Evolutionary conservation across 2,113 vertebrate species (phyloP), one percentile per base, ranked within the genome.

Genomic region (Stictonetta naevosa): DNA sequence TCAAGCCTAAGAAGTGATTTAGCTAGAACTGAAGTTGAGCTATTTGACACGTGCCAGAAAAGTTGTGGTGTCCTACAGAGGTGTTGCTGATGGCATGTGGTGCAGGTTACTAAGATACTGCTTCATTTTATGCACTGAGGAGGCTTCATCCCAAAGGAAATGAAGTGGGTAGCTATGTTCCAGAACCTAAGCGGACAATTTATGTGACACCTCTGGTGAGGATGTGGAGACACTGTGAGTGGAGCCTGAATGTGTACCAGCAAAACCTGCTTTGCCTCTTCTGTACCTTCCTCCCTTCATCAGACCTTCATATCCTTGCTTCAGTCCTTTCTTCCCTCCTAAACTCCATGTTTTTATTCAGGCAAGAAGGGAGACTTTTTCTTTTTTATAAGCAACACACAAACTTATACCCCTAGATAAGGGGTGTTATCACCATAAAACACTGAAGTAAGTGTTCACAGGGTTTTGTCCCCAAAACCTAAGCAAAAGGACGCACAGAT

Each of bases 31-130:
- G 63, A 36, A 46, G n/a, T 5, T 10, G 46, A 59, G 48, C 10
- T 60, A 26, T 29, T 8, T 38, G 16, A 56, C 10, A 22, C 0
- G 0, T 3, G 18, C 13, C 63, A 56, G n/a, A 36, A 48, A 33
- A 56, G 36, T 1, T 76, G 48, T 4, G 23, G 21, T n/a, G 28
- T 55, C 44, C 63, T 59, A 21, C 20, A 83, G n/a, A 52, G 18
- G 26, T 66, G 64, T 18, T 81, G 33, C 44, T 83, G 48, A 46
- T 17, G 38, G 19, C 73, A 52, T 16, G 4, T 15, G 18, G 55
- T 13, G 7, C 38, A 46, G 33, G 21, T 40, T 50, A 86, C 38
- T 7, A 15, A 79, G 19, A 56, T 16, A 59, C 3, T 3, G 1
- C n/a, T 38, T 60, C 13, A 16, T 42, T 69, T 71, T n/a, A 46